Base-by-base conservation (phyloP, 1,140 invertebrate genomes). In the Drosophila lini region DNA sequence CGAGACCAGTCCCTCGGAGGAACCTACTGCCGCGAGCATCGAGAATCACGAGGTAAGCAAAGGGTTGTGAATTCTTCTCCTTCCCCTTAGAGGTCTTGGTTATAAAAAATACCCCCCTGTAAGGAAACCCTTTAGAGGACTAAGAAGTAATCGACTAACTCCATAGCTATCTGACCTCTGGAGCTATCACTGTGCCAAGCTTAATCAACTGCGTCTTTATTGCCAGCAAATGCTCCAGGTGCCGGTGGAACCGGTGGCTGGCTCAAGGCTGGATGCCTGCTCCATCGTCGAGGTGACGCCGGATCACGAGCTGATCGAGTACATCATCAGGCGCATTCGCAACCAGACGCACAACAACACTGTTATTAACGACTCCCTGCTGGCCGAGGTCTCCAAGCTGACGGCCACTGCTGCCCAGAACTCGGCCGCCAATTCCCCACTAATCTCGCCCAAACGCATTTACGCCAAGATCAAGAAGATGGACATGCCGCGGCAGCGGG, bases 391-490 rank as follows among this genome's bases (percentile, higher is more conserved):
- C 5, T 88, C 90, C 11, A 91, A 91, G 40, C 36, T 91, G 48
- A 91, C 90, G 7, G 90, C 90, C 5, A 90, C 84, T 3, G 90
- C 91, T 10, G 83, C 84, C 7, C 90, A 91, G n/a, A 91, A 89
- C 48, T 90, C 86, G 8, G 67, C 76, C 16, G 47, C 86, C n/a
- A 73, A 41, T 32, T 81, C 77, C 10, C 86, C 80, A 8, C 40
- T 78, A 0, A 88, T 91, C 32, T 91, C 90, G 13, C 90, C 90
- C n/a, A 91, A 91, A 8, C 88, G 91, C 15, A 91, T 91, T 45
- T 91, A 91, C 67, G 80, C 90, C 7, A 91, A 91, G 74, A 91
- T 91, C 16, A 91, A 91, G 40, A 91, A 91, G 44, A 78, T 91
- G 75, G 75, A 81, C 15, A 74, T 91, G 28, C 90, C 90, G 1